phyloP scores from a whole-genome alignment of 2,113 vertebrate genomes.

The Sylvilagus bachmani region DNA sequence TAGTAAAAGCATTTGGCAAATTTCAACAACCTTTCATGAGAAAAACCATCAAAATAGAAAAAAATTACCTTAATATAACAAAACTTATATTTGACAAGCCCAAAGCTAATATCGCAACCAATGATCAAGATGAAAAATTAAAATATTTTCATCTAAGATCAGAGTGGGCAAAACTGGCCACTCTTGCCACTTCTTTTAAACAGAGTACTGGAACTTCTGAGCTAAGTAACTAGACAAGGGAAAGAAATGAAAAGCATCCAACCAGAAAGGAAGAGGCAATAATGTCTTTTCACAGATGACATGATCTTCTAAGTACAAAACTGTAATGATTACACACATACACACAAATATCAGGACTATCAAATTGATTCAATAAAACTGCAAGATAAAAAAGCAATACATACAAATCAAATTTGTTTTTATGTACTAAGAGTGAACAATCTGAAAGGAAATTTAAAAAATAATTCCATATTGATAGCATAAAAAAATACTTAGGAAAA shows the following conservation, averaged over 20 bases:
- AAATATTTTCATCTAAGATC: not conserved
- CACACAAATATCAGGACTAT: not conserved
- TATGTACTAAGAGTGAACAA: not conserved
- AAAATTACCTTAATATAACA: not conserved
- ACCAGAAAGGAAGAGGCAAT: not conserved
- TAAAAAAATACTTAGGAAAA: not conserved
- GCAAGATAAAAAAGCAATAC: not conserved
- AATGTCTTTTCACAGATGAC: not conserved
- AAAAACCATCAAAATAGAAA: not conserved
- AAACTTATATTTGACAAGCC: not conserved
- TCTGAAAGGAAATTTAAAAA: conserved; percentile 4
- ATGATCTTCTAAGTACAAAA: not conserved
- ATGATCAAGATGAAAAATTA: not conserved
- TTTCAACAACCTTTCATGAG: not conserved
- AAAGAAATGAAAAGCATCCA: not conserved
- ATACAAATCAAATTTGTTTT: not conserved
- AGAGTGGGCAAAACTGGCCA: not conserved
- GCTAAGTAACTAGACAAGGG: not conserved
- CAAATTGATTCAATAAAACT: not conserved
- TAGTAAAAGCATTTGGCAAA: not conserved
- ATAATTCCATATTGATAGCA: not conserved
- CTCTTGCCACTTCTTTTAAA: not conserved
- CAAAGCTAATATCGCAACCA: not conserved
- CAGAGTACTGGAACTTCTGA: not conserved
- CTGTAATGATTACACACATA: not conserved